These are phyloP conservation scores for Tyrophagus putrescentiae DNA, from an alignment of 1,140 invertebrate species.

Conservation along the genomic window DNA sequence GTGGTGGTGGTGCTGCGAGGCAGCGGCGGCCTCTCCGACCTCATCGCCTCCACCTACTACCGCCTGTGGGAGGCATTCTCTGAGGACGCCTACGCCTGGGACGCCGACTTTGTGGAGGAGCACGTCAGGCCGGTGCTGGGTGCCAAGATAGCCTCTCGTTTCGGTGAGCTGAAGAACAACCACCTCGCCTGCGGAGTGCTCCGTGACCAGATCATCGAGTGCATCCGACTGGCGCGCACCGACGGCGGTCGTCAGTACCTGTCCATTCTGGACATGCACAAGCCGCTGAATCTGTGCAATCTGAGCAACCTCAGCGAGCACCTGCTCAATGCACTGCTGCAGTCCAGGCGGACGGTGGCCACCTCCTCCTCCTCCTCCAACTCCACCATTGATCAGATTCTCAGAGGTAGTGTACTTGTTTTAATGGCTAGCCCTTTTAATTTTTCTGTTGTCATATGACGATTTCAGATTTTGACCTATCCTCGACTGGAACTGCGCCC, in stretches of 20 bases:
- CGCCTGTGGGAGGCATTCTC: constrained; percentile 31
- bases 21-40: constrained; percentile 34
- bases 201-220: constrained; percentile 34
- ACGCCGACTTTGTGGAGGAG: constrained; percentile 33
- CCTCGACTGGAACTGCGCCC: constrained; percentile 37
- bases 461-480: constrained; percentile 34
- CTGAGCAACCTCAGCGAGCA: constrained; percentile 35
- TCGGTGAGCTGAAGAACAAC: constrained; percentile 29
- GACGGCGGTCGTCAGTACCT: constrained; percentile 31
- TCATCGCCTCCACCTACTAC: constrained; percentile 34
- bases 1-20: constrained; percentile 36
- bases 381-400: neutral
- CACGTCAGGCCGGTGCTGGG: constrained; percentile 35
- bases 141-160: constrained; percentile 32
- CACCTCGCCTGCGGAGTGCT: constrained; percentile 27
- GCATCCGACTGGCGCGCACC: constrained; percentile 30
- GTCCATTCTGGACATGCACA: constrained; percentile 34
- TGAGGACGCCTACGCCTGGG: constrained; percentile 24
- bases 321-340: constrained; percentile 35
- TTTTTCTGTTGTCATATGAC: constrained; percentile 2
- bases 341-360: constrained; percentile 25
- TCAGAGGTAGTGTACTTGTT: neutral
- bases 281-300: constrained; percentile 30
- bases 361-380: constrained; percentile 10
- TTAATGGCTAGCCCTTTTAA: constrained; percentile 25